Percentiles rank a stretch among this genome's conserved stretches.
Evolutionary conservation across 2,888 invertebrate species (phyloP).

Genomic region (Polietes domitor): DNA sequence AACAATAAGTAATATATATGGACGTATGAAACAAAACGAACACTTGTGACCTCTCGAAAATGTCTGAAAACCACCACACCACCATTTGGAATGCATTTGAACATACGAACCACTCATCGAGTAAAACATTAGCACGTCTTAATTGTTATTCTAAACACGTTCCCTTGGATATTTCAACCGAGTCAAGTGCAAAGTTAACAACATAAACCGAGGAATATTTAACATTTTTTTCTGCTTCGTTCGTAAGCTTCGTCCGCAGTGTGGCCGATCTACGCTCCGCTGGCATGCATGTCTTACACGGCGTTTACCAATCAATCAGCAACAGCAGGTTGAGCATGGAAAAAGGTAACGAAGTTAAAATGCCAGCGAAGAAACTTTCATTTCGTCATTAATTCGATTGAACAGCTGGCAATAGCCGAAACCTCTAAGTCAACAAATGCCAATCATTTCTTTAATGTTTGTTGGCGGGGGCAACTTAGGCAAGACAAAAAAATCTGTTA

Average conservation of each 20-base stretch:
- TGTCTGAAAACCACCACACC: not conserved
- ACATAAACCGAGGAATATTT: conserved; percentile 19
- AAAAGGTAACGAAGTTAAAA: conserved; percentile 29
- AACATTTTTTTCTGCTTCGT: conserved; percentile 24
- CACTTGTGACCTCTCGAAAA: conserved; percentile 19
- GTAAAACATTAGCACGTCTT: not conserved
- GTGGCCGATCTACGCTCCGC: not conserved
- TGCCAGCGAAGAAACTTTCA: conserved; percentile 54
- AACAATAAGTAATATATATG: not conserved
- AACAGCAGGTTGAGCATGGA: not conserved
- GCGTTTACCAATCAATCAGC: conserved; percentile 33
- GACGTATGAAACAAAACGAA: not conserved
- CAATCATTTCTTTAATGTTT: too few relatives aligned
- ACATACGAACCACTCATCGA: not conserved
- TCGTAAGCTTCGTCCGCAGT: not conserved
- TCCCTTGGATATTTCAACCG: conserved; percentile 28
- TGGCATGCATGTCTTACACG: conserved; percentile 34
- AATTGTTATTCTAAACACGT: conserved; percentile 43
- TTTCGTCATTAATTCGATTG: conserved; percentile 56
- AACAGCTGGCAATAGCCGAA: not conserved
- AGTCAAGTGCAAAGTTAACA: conserved; percentile 62
- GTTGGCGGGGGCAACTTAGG: not conserved
- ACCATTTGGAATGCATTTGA: not conserved
- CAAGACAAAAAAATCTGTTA: not conserved
- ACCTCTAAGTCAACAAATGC: conserved; percentile 10